phyloP scores from a whole-genome alignment of 2,797 vertebrate genomes.

The Aeoliscus strigatus region DNA sequence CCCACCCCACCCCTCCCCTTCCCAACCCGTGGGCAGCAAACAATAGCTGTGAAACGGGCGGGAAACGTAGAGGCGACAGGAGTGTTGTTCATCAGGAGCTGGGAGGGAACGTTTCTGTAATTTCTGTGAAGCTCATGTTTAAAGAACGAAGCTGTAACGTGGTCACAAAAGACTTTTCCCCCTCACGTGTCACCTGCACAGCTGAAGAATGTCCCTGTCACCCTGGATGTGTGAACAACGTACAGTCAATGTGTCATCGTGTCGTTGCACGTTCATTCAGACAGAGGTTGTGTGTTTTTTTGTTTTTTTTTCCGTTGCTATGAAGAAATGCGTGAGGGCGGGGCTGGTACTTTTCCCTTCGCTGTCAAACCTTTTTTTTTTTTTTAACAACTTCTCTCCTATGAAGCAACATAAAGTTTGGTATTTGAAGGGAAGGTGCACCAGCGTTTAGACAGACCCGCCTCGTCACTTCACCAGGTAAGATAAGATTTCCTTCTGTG shows the following conservation, averaged over 20 bases:
- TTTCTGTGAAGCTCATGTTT: no score
- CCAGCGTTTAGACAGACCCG: background rate
- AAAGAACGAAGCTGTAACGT: no score
- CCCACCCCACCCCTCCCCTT: no score
- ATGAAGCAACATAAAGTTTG: conserved; percentile 10
- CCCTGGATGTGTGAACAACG: no score
- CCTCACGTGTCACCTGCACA: no score
- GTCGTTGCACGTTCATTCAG: conserved; percentile 24
- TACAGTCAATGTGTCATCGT: conserved; percentile 3
- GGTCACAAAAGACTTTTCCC: no score
- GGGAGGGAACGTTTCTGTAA: no score
- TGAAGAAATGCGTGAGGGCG: conserved; percentile 36
- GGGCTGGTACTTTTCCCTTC: conserved; percentile 58
- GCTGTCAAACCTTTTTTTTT: conserved; percentile 13
- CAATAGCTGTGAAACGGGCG: conserved; percentile 33
- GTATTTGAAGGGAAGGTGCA: conserved; percentile 7
- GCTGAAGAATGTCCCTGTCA: no score
- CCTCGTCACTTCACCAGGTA: conserved; percentile 1
- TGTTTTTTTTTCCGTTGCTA: background rate
- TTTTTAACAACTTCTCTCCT: conserved; percentile 6
- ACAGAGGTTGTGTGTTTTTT: conserved; percentile 9
- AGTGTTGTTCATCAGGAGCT: conserved; percentile 26
- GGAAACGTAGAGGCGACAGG: conserved; percentile 35
- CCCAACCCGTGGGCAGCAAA: no score
- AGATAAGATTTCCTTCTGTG: conserved; percentile 39